Evolutionary conservation across 1,140 invertebrate species (phyloP).

Genomic region (Pararge aegeria): DNA sequence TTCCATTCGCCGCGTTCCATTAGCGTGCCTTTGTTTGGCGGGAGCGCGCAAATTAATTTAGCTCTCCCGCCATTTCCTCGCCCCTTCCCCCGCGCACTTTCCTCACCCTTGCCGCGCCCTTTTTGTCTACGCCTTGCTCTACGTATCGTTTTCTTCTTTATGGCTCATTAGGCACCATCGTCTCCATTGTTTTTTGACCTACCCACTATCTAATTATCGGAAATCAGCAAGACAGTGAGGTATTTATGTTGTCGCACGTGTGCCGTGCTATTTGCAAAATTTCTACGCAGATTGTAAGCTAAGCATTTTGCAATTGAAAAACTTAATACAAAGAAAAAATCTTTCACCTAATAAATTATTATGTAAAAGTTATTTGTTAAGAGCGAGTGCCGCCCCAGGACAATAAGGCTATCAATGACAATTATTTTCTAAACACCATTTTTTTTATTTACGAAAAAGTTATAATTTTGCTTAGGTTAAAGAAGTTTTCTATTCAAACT

Average conservation of each 20-base stretch:
- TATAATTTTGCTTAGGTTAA: too few species aligned
- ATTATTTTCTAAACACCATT: too few species aligned
- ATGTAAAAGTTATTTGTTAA: too few species aligned
- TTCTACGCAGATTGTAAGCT: too few species aligned
- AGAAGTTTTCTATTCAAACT: too few species aligned
- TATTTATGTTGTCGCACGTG: not conserved
- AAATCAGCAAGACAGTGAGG: conserved; percentile 33
- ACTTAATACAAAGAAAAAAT: too few species aligned
- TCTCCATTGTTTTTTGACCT: conserved; percentile 74
- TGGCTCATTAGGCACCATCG: conserved; percentile 78
- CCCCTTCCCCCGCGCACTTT: conserved; percentile 48
- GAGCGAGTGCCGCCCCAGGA: too few species aligned
- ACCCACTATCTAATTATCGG: conserved; percentile 69
- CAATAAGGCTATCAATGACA: too few species aligned
- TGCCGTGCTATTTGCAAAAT: not conserved
- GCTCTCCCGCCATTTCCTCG: conserved; percentile 77
- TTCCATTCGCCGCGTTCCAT: conserved; percentile 79
- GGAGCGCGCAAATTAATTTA: conserved; percentile 80
- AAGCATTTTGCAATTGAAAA: too few species aligned
- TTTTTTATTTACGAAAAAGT: too few species aligned
- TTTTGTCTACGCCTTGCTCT: conserved; percentile 78
- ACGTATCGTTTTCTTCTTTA: conserved; percentile 80
- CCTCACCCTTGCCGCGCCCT: conserved; percentile 60
- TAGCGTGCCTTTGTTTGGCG: conserved; percentile 79
- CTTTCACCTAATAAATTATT: too few species aligned